phyloP scores from a whole-genome alignment of 2,888 invertebrate genomes.

The Ochropleura leucogaster region DNA sequence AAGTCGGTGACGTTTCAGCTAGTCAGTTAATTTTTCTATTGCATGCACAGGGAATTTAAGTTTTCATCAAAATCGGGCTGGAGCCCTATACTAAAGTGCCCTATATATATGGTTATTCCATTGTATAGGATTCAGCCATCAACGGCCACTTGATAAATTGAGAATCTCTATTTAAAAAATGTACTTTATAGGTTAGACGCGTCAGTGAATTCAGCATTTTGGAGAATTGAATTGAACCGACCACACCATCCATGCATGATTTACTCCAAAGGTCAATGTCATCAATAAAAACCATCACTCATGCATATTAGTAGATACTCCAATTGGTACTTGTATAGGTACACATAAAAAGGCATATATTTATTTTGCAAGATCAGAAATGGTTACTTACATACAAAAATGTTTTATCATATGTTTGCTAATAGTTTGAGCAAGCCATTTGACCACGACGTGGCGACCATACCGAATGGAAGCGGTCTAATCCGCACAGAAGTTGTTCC shows the following conservation, averaged over 20 bases:
- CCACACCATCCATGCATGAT: not conserved
- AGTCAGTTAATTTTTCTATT: too few relatives aligned
- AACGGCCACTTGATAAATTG: too few relatives aligned
- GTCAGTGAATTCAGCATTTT: not conserved
- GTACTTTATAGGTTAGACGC: not conserved
- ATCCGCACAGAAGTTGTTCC: constrained; percentile 49
- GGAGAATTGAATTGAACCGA: not conserved
- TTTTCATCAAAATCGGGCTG: too few relatives aligned
- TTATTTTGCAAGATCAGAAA: constrained; percentile 27
- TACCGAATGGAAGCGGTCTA: constrained; percentile 58
- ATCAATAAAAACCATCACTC: constrained; percentile 1
- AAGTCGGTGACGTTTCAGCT: not conserved
- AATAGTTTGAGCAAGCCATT: constrained; percentile 59
- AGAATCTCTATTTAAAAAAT: not conserved
- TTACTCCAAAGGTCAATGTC: constrained; percentile 13
- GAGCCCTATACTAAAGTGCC: too few relatives aligned
- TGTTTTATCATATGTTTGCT: constrained; percentile 57
- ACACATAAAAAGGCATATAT: constrained; percentile 11
- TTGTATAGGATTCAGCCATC: too few relatives aligned
- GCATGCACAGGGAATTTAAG: too few relatives aligned
- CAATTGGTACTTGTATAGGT: constrained; percentile 7
- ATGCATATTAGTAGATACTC: not conserved
- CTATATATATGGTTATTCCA: too few relatives aligned
- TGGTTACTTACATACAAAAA: constrained; percentile 29
- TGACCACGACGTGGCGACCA: constrained; percentile 50